Evolutionary conservation across 2,888 invertebrate genomes (phyloP), one percentile per base, ranked within the genome.

Genomic region (Marronus borbonicus): DNA sequence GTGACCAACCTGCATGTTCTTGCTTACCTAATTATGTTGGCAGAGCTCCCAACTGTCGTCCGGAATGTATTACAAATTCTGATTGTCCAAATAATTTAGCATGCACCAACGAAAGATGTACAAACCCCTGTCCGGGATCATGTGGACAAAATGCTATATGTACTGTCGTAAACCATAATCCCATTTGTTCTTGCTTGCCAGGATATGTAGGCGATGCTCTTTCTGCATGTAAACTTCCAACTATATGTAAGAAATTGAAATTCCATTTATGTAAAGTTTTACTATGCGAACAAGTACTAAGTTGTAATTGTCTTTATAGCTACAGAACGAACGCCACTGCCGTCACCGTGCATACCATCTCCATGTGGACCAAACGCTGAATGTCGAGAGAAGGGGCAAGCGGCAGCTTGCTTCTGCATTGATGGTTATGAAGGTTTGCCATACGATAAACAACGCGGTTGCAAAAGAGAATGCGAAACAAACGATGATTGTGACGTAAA

Each of bases 321-420:
- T 28, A 91, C 93, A 10, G 92, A 93, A 87, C 90, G 91, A 84
- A 90, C 92, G 77, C 92, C 93, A 65, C 91, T 91, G 62, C 87
- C 92, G n/a, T 93, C 95, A 81, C 96, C 96, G 4, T 96, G 96
- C 85, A 90, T 91, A 76, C 96, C 96, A 70, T 94, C 95, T 77
- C 96, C 96, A 1, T 97, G 97, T 85, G 97, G 97, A 55, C 94
- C 94, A 4, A 95, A 95, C 84, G 95, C 96, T 2, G 94, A 95
- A 88, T 96, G 95, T 84, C 92, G 95, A 7, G 96, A 96, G 88
- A 91, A 92, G 81, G 95, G 95, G 84, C 94, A 94, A 12, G 95
- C 96, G 0, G 95, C 95, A n/a, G 96, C 96, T 52, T 97, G 97
- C 85, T 92, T 92, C 39, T 97, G 96, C 85, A 93, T 93, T 5